Conservation (phyloP, 2,113 vertebrate genomes). For the Phainopepla nitens region DNA sequence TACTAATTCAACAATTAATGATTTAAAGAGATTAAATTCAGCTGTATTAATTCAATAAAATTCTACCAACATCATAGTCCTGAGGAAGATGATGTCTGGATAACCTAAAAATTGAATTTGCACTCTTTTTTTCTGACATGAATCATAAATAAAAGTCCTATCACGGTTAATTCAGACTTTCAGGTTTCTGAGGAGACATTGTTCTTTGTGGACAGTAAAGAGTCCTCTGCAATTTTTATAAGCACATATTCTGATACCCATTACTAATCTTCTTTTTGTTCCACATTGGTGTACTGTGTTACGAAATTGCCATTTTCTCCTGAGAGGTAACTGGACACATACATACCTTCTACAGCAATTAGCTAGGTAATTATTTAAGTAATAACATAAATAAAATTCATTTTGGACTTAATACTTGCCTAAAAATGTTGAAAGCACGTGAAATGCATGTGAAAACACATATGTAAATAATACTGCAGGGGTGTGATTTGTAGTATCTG, state of each 20-base stretch:
- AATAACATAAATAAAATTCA: neutral
- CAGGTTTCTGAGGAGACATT: neutral
- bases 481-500: neutral
- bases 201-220: neutral
- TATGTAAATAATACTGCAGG: neutral
- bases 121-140: neutral
- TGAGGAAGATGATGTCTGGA: neutral
- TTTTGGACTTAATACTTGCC: neutral
- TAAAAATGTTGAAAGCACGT: neutral
- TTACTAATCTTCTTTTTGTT: neutral
- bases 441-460: neutral
- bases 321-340: neutral
- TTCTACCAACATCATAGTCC: neutral
- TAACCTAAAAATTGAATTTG: conserved; percentile 18
- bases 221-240: neutral
- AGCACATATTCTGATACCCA: neutral
- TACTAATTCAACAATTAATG: neutral
- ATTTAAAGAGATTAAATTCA: neutral
- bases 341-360: neutral
- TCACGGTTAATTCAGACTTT: neutral
- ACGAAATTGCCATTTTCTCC: neutral
- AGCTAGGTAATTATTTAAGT: neutral
- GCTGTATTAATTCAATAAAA: neutral
- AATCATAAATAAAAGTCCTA: neutral
- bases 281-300: neutral